Conservation (phyloP, 2,888 invertebrate genomes). For the Meliscaeva auricollis region DNA sequence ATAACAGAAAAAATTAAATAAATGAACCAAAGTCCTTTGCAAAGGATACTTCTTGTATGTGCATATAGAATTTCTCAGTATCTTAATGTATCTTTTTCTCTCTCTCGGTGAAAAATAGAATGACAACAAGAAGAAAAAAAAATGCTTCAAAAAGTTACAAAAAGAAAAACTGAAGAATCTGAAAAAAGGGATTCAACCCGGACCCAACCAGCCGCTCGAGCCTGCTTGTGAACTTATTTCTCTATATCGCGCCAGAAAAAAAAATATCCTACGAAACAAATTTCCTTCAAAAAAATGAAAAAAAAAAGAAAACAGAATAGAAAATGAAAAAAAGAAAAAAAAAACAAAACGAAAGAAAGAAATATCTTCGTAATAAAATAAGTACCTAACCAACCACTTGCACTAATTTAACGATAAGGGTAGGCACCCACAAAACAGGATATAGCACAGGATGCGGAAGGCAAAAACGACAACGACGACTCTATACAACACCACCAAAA, state of each 20-base stretch:
- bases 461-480: slow-evolving; percentile 59
- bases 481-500: neutral
- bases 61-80: slow-evolving; percentile 31
- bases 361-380: slow-evolving; percentile 70
- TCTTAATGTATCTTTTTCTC: slow-evolving; percentile 8
- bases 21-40: slow-evolving; percentile 18
- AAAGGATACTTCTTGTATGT: slow-evolving; percentile 33
- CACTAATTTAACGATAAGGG: slow-evolving; percentile 77
- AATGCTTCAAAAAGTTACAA: neutral
- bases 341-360: slow-evolving; percentile 32
- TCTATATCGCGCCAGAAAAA: slow-evolving; percentile 32
- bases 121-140: neutral
- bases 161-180: slow-evolving; percentile 35
- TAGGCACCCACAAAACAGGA: slow-evolving; percentile 75
- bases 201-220: slow-evolving; percentile 21
- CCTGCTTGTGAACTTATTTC: slow-evolving; percentile 46
- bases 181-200: slow-evolving; percentile 9
- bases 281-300: slow-evolving; percentile 5
- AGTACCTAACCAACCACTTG: slow-evolving; percentile 76
- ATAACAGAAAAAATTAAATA: neutral
- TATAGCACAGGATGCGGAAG: slow-evolving; percentile 71
- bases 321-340: slow-evolving; percentile 36
- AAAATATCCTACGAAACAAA: slow-evolving; percentile 23
- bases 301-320: slow-evolving; percentile 1
- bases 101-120: slow-evolving; percentile 17